phyloP scores from a whole-genome alignment of 2,113 vertebrate species.

The Tychaedon coryphoeus region DNA sequence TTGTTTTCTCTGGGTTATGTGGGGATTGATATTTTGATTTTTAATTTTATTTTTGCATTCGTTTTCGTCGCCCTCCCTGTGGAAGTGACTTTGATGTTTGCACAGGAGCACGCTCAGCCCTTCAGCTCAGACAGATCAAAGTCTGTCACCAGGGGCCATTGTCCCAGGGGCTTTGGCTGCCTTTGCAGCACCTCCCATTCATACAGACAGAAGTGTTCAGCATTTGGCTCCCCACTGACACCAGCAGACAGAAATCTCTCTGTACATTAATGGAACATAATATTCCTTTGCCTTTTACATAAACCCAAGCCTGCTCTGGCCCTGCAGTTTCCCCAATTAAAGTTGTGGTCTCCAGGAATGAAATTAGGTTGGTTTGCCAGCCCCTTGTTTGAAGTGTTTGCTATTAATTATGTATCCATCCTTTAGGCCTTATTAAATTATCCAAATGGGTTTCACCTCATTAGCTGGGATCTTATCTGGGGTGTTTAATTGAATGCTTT shows the following conservation, averaged over 20 bases:
- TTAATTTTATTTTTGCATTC: neutral
- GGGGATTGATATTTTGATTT: neutral
- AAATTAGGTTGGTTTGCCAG: neutral
- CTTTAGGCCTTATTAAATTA: conserved; percentile 7
- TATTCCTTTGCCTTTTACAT: neutral
- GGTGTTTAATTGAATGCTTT: neutral
- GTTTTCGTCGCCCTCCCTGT: neutral
- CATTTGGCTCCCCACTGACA: neutral
- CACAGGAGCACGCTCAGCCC: neutral
- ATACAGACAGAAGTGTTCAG: neutral
- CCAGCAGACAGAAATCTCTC: neutral
- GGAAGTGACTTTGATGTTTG: neutral
- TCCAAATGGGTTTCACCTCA: neutral
- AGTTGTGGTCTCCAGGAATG: neutral
- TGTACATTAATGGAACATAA: neutral
- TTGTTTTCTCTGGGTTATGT: neutral
- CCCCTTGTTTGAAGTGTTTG: neutral
- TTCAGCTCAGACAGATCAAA: neutral
- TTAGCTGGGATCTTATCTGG: neutral
- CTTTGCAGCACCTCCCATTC: neutral
- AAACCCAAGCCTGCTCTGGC: neutral
- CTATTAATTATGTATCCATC: neutral
- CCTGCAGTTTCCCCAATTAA: neutral
- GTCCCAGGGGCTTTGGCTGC: neutral
- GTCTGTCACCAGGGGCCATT: neutral